Percentiles rank a stretch among this genome's conserved stretches.
phyloP scores from a whole-genome alignment of 1,140 invertebrate genomes.

The Pteromalus puparum region DNA sequence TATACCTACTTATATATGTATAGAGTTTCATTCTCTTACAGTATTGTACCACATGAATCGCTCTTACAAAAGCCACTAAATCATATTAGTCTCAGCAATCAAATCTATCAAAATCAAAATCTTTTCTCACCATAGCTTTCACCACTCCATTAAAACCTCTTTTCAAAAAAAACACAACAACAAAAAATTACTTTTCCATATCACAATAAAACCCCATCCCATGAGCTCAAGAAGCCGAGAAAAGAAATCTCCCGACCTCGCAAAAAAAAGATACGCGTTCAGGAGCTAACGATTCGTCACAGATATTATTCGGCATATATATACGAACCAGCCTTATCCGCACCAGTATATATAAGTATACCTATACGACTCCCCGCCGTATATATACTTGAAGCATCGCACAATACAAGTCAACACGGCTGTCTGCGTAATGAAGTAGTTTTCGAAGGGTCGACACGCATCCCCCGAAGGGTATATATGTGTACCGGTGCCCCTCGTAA shows the following conservation, averaged over 20 bases:
- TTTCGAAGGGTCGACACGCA: conserved; percentile 66
- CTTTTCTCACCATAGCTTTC: background rate
- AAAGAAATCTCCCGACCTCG: background rate
- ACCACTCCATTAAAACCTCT: background rate
- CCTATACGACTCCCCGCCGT: background rate
- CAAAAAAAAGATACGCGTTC: conserved; percentile 22
- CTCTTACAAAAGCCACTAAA: too few relatives aligned
- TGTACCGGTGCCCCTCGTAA: conserved; percentile 65
- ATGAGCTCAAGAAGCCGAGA: background rate
- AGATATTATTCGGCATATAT: conserved; percentile 72
- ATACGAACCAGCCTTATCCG: background rate
- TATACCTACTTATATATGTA: too few relatives aligned
- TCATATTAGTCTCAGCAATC: background rate
- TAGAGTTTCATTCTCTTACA: too few relatives aligned
- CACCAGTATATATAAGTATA: background rate
- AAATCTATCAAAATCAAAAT: background rate
- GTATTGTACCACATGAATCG: too few relatives aligned
- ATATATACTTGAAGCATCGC: conserved; percentile 55
- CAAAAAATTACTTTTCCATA: background rate
- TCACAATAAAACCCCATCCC: background rate
- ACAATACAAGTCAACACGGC: conserved; percentile 77
- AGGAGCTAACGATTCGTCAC: conserved; percentile 74
- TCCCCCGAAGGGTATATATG: conserved; percentile 49
- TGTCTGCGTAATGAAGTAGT: conserved; percentile 77
- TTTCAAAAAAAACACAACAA: background rate